Conservation (phyloP, 2,888 invertebrate species). For the Temnothorax unifasciatus region DNA sequence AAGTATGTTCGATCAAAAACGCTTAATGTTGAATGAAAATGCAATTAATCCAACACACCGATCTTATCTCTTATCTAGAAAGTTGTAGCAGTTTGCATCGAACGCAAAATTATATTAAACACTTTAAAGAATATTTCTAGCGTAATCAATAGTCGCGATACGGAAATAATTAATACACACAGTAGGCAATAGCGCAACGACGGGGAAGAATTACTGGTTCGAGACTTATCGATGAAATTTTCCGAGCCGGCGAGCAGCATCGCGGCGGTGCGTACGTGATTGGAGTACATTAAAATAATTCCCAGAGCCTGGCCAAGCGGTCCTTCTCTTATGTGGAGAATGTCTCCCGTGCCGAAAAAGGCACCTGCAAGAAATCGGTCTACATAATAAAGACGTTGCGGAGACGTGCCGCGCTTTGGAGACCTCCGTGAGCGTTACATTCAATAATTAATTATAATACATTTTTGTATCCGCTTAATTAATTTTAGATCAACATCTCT, state of each 20-base stretch:
- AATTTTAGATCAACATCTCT: conserved; percentile 41
- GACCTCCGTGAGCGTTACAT: conserved; percentile 13
- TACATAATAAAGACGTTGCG: conserved; percentile 82
- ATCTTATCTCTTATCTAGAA: background rate
- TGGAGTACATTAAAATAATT: conserved; percentile 78
- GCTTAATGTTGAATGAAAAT: background rate
- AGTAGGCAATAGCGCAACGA: background rate
- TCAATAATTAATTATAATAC: conserved; percentile 75
- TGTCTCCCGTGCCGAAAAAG: conserved; percentile 73
- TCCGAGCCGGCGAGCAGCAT: conserved; percentile 74
- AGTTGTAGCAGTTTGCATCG: background rate
- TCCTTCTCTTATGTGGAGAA: conserved; percentile 68
- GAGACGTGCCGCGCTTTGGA: conserved; percentile 62
- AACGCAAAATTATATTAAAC: background rate
- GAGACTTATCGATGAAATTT: conserved; percentile 79
- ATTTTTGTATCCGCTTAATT: conserved; percentile 65
- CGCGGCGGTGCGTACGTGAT: conserved; percentile 73
- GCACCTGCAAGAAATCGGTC: conserved; percentile 80
- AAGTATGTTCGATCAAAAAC: background rate
- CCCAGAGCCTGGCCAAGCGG: conserved; percentile 76
- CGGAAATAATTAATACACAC: conserved; percentile 29
- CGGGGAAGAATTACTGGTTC: conserved; percentile 72
- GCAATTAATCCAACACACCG: conserved; percentile 15
- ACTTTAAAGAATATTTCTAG: background rate
- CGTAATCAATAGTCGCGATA: background rate